These are phyloP conservation scores for Aphelocoma coerulescens DNA, from an alignment of 2,113 vertebrate species.

Conservation along the genomic window DNA sequence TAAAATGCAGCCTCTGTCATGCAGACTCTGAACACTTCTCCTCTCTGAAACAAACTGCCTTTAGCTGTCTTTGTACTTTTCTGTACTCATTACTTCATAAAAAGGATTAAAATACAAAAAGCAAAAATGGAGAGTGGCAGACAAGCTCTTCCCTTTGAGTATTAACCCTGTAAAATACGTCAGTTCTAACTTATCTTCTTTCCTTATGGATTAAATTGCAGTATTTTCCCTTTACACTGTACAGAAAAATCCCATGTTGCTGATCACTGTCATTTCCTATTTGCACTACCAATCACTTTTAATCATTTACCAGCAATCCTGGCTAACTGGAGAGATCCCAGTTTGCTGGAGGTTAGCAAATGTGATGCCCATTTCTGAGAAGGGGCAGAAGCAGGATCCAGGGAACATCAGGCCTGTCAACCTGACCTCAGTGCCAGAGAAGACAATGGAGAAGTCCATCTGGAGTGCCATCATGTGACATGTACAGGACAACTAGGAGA, in stretches of 20 bases:
- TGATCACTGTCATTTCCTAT: not conserved
- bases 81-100: not conserved
- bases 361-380: not conserved
- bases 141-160: not conserved
- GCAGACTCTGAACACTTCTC: not conserved
- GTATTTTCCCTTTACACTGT: not conserved
- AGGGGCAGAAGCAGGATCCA: not conserved
- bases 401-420: not conserved
- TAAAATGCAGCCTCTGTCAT: not conserved
- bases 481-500: not conserved
- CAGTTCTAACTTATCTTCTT: not conserved
- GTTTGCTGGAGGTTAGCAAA: not conserved
- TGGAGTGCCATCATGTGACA: not conserved
- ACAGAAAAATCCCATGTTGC: not conserved
- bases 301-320: not conserved
- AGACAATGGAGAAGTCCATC: not conserved
- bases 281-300: not conserved
- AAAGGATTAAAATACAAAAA: constrained; percentile 13
- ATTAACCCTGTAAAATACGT: not conserved
- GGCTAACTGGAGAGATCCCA: not conserved
- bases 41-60: not conserved
- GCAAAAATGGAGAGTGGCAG: not conserved
- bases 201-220: not conserved
- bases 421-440: not conserved
- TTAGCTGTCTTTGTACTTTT: not conserved